phyloP scores from a whole-genome alignment of 2,797 vertebrate species.

The Myiotriccus ornatus region DNA sequence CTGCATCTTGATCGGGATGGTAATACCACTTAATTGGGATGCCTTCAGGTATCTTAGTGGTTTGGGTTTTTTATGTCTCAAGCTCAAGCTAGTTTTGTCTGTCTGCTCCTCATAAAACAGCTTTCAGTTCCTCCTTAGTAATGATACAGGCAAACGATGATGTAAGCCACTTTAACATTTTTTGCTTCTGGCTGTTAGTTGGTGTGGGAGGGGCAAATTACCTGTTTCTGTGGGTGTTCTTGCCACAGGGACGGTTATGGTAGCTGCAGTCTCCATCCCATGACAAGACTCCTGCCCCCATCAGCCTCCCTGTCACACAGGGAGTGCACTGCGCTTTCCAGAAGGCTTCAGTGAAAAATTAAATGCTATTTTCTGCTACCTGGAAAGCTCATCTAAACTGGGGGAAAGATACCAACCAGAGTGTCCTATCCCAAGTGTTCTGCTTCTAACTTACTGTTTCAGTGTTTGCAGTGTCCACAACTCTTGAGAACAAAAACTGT shows the following conservation, averaged over 20 bases:
- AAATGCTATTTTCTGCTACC: not conserved
- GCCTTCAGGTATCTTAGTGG: constrained; percentile 64
- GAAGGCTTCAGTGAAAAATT: not conserved
- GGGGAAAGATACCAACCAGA: not conserved
- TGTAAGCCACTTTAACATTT: constrained; percentile 62
- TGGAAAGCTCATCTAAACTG: not conserved
- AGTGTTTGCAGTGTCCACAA: not conserved
- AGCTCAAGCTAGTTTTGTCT: constrained; percentile 66
- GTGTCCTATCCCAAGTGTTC: accelerated
- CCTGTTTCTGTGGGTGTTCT: constrained; percentile 69
- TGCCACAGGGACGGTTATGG: constrained; percentile 31
- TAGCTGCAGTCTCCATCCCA: constrained; percentile 19
- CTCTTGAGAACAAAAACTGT: not conserved
- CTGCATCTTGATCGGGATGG: constrained; percentile 66
- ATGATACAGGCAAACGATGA: constrained; percentile 65
- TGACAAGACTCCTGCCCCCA: not conserved
- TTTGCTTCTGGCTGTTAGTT: constrained; percentile 65
- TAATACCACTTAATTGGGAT: constrained; percentile 74
- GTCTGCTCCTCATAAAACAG: constrained; percentile 67
- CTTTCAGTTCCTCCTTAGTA: constrained; percentile 66
- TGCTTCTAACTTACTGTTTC: not conserved
- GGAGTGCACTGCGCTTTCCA: not conserved
- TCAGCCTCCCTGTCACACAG: not conserved
- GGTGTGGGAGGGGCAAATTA: constrained; percentile 65
- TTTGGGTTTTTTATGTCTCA: constrained; percentile 61